Conservation (phyloP, 2,797 vertebrate species). For the Gallinago stenura region DNA sequence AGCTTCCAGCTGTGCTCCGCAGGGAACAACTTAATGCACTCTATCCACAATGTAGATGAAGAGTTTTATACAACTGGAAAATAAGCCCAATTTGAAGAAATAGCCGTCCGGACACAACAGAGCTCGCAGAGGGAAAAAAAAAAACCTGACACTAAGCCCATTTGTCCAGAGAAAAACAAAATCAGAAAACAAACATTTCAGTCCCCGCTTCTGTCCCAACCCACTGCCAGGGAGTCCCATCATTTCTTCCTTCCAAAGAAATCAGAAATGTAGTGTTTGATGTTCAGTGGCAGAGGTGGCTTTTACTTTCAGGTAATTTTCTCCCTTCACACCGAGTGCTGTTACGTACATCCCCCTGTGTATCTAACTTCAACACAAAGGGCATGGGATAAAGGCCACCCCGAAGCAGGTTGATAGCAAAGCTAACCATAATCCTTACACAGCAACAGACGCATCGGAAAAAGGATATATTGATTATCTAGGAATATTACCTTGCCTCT, state of each 20-base stretch:
- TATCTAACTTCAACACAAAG: not conserved
- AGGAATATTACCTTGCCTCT: not conserved
- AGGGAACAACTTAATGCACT: conserved; percentile 78
- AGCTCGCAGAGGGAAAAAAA: conserved; percentile 14
- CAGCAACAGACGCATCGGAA: not conserved
- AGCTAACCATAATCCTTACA: not conserved
- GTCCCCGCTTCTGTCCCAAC: not conserved
- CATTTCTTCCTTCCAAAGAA: conserved; percentile 6
- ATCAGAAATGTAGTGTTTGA: not conserved
- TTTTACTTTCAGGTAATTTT: not conserved
- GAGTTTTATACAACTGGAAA: conserved; percentile 77
- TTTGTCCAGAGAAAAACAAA: conserved; percentile 43
- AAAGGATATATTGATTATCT: not conserved
- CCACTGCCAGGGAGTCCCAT: not conserved
- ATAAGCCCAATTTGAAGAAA: conserved; percentile 75
- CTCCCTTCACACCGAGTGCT: not conserved
- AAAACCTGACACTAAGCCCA: conserved; percentile 27
- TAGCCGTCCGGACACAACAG: conserved; percentile 70
- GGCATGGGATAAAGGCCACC: not conserved
- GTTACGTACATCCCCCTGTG: not conserved
- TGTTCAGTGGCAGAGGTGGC: not conserved
- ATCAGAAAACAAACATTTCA: not conserved
- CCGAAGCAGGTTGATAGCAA: not conserved
- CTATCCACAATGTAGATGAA: conserved; percentile 84
- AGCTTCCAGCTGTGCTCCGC: conserved; percentile 87